Conservation (phyloP, 2,888 invertebrate species). For the Volucella bombylans region DNA sequence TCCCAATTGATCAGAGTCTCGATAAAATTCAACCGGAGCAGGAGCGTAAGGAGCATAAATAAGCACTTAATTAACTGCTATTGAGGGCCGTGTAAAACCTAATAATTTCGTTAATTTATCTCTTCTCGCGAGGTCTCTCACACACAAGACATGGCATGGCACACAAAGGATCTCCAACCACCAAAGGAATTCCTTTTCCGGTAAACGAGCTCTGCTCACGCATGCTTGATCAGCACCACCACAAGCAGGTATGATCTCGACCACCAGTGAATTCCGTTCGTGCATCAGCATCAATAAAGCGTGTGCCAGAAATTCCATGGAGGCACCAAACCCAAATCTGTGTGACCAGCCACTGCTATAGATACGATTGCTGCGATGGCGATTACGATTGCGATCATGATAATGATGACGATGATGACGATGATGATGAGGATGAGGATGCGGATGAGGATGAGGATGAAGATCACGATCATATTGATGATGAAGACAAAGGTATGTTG, state of each 20-base stretch:
- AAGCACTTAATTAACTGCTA: slow-evolving; percentile 74
- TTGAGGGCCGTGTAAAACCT: slow-evolving; percentile 71
- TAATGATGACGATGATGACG: no score
- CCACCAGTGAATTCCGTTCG: slow-evolving; percentile 46
- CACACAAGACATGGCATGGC: slow-evolving; percentile 3
- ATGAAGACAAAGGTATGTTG: slow-evolving; percentile 7
- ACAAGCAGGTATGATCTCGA: slow-evolving; percentile 9
- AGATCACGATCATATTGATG: not conserved
- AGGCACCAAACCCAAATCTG: slow-evolving; percentile 42
- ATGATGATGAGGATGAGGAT: no score
- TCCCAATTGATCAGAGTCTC: not conserved
- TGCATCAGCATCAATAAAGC: slow-evolving; percentile 32
- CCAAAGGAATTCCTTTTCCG: slow-evolving; percentile 65
- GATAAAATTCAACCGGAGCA: slow-evolving; percentile 15
- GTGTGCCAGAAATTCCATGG: slow-evolving; percentile 73
- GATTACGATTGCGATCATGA: no score
- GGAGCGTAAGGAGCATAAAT: slow-evolving; percentile 67
- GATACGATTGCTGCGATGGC: slow-evolving; percentile 52
- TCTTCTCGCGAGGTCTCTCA: slow-evolving; percentile 51
- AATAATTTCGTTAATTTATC: slow-evolving; percentile 73
- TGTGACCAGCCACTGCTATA: slow-evolving; percentile 4
- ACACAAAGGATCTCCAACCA: slow-evolving; percentile 22
- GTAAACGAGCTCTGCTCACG: slow-evolving; percentile 67
- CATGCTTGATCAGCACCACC: slow-evolving; percentile 29
- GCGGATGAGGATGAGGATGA: no score